Percentiles rank a stretch among this genome's conserved stretches.
Evolutionary conservation across 2,113 vertebrate species (phyloP).

Genomic region (Circaetus gallicus): DNA sequence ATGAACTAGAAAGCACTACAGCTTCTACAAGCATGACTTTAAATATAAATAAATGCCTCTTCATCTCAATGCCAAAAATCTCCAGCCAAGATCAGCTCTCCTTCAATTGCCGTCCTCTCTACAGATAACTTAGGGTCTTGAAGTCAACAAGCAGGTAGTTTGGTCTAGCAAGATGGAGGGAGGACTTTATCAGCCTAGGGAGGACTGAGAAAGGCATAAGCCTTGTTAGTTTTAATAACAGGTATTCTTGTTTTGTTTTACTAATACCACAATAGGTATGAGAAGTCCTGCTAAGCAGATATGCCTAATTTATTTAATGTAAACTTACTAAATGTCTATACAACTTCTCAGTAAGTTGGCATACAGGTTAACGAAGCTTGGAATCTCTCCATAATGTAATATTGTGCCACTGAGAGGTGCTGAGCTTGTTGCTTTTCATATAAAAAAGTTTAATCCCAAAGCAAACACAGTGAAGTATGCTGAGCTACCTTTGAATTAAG

Average conservation of each 20-base stretch:
- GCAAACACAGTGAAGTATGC: background rate
- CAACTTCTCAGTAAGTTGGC: background rate
- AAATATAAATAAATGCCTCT: background rate
- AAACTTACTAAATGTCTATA: background rate
- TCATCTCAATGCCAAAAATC: background rate
- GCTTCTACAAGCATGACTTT: background rate
- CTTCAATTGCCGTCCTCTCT: background rate
- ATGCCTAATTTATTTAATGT: background rate
- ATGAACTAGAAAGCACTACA: background rate
- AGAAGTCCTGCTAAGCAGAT: background rate
- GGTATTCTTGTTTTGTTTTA: background rate
- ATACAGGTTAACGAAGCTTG: background rate
- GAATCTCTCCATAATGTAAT: background rate
- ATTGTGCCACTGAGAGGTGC: background rate
- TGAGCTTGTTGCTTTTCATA: background rate
- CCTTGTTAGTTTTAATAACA: background rate
- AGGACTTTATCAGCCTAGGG: background rate
- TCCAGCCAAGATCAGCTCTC: background rate
- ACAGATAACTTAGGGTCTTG: background rate
- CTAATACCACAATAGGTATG: background rate
- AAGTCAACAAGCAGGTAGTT: background rate
- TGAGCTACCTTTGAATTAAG: background rate
- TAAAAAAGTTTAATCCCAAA: background rate
- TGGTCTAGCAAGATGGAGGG: background rate
- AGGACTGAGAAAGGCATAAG: background rate